Conservation (phyloP, 2,113 vertebrate genomes). For the Psilopsiagon aurifrons region DNA sequence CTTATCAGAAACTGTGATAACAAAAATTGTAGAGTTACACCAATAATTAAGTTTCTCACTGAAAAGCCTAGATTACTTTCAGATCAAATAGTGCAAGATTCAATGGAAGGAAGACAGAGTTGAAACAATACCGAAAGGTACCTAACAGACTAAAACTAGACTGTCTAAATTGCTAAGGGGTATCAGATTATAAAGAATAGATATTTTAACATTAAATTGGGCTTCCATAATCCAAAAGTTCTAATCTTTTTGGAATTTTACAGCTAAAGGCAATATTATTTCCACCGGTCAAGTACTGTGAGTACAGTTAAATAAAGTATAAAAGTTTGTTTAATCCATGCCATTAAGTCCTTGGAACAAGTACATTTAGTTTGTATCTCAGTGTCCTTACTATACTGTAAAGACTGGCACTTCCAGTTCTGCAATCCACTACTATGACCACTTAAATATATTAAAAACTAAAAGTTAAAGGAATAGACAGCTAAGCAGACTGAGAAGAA, state of each 20-base stretch:
- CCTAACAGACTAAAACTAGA: neutral
- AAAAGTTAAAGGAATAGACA: neutral
- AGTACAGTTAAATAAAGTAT: neutral
- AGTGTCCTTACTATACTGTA: neutral
- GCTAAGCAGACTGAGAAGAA: neutral
- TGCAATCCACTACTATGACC: neutral
- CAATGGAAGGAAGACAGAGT: neutral
- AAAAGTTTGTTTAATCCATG: neutral
- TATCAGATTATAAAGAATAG: neutral
- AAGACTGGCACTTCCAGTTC: neutral
- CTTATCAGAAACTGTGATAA: neutral
- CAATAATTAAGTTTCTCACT: neutral
- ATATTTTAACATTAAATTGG: neutral
- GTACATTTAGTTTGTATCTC: neutral
- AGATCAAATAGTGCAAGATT: neutral
- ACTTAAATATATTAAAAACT: neutral
- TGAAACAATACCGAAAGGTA: neutral
- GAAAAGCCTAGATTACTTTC: neutral
- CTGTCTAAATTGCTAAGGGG: neutral
- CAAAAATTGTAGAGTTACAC: neutral
- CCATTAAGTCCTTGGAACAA: neutral
- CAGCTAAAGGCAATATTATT: neutral
- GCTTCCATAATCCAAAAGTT: neutral
- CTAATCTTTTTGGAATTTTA: neutral
- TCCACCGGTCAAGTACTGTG: neutral